Evolutionary conservation across 2,113 vertebrate genomes (phyloP).

Genomic region (Solea solea): DNA sequence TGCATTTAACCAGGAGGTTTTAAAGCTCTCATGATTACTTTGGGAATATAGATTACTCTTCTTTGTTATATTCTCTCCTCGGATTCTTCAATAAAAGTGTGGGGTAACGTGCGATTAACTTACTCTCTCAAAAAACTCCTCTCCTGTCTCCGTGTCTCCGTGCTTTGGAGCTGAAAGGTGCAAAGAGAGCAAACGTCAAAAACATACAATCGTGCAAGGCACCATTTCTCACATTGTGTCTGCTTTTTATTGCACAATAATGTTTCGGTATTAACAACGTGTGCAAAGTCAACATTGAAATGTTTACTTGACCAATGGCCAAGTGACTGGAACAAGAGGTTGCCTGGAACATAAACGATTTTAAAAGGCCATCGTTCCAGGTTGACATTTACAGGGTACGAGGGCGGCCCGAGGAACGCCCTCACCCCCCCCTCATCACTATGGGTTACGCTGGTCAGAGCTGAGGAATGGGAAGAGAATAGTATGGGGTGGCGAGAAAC

Average conservation of each 20-base stretch:
- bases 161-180: constrained; percentile 73
- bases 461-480: constrained; percentile 78
- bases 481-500: constrained; percentile 62
- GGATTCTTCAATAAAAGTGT: not conserved
- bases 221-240: constrained; percentile 18
- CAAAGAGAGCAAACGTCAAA: not conserved
- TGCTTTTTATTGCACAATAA: constrained; percentile 12
- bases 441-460: constrained; percentile 75
- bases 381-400: constrained; percentile 81
- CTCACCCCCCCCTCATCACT: constrained; percentile 64
- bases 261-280: constrained; percentile 15
- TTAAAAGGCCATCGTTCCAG: constrained; percentile 73
- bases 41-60: not conserved
- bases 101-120: constrained; percentile 36
- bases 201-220: constrained; percentile 2
- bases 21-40: constrained; percentile 9
- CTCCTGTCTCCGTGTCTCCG: constrained; percentile 68
- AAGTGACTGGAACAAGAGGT: constrained; percentile 53
- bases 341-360: constrained; percentile 72
- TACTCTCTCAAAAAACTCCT: constrained; percentile 83
- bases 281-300: constrained; percentile 60
- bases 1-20: constrained; percentile 13
- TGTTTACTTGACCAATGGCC: constrained; percentile 56
- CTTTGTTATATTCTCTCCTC: constrained; percentile 6
- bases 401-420: constrained; percentile 46